Evolutionary conservation across 2,113 vertebrate species (phyloP).

Genomic region (Microcebus tavaratra): DNA sequence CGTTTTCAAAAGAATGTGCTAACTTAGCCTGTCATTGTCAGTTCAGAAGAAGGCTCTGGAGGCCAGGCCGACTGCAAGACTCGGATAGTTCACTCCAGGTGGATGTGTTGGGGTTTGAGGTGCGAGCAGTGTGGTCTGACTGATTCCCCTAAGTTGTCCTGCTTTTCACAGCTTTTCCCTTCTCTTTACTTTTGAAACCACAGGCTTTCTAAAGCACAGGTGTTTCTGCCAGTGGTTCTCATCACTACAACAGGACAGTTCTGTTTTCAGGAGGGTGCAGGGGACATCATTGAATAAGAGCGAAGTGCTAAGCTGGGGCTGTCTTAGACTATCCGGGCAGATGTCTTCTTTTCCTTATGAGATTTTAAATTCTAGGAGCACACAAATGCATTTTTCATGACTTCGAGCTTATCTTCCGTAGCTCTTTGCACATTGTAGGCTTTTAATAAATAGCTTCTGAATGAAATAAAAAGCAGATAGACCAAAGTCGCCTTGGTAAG

Average conservation of each 20-base stretch:
- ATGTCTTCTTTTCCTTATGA: neutral
- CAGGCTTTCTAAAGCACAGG: neutral
- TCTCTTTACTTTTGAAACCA: constrained; percentile 23
- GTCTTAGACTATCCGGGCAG: neutral
- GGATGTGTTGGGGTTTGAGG: neutral
- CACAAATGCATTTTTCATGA: neutral
- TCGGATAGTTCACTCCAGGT: rapidly evolving
- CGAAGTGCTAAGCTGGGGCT: neutral
- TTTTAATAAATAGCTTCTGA: neutral
- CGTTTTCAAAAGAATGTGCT: neutral
- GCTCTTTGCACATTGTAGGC: neutral
- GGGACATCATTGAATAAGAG: neutral
- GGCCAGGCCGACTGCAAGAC: too few species aligned
- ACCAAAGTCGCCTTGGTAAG: neutral
- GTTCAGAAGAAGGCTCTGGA: neutral
- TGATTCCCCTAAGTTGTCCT: neutral
- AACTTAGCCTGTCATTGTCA: neutral
- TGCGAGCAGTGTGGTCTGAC: neutral
- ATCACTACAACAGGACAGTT: neutral
- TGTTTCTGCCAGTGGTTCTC: neutral
- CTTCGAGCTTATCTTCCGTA: neutral
- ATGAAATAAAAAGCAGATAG: neutral
- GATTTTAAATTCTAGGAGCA: neutral
- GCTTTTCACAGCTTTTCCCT: neutral
- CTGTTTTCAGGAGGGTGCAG: neutral